phyloP scores from a whole-genome alignment of 2,797 vertebrate species.

The Sebastes kiyomatsui region DNA sequence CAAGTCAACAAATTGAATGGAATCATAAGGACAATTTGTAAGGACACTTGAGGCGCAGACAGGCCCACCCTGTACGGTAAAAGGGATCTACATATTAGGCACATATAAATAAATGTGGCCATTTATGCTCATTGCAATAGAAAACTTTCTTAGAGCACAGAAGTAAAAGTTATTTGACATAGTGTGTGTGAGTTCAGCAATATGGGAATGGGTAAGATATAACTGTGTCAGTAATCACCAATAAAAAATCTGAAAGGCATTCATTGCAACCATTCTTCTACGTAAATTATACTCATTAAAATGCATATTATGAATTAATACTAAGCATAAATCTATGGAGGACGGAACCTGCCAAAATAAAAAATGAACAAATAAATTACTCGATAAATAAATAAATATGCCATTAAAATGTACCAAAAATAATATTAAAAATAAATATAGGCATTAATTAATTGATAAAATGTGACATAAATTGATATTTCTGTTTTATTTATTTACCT shows the following conservation, averaged over 20 bases:
- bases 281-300: background rate
- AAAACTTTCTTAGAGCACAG: background rate
- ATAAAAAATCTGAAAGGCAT: background rate
- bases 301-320: background rate
- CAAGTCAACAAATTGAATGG: slow-evolving; percentile 45
- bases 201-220: background rate
- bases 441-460: too few species aligned
- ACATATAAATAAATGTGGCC: background rate
- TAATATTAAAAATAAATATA: background rate
- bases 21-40: slow-evolving; percentile 27
- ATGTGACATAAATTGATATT: too few species aligned
- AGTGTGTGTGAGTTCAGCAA: background rate
- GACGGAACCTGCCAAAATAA: background rate
- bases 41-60: slow-evolving; percentile 12
- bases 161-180: background rate
- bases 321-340: background rate
- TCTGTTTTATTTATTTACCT: too few species aligned
- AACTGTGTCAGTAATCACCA: background rate
- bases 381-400: background rate
- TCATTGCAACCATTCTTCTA: background rate
- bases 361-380: background rate
- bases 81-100: background rate
- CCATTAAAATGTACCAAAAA: background rate
- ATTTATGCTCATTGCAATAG: background rate
- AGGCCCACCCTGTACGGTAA: background rate